Conservation (phyloP, 2,888 invertebrate genomes). For the Thera britannica region DNA sequence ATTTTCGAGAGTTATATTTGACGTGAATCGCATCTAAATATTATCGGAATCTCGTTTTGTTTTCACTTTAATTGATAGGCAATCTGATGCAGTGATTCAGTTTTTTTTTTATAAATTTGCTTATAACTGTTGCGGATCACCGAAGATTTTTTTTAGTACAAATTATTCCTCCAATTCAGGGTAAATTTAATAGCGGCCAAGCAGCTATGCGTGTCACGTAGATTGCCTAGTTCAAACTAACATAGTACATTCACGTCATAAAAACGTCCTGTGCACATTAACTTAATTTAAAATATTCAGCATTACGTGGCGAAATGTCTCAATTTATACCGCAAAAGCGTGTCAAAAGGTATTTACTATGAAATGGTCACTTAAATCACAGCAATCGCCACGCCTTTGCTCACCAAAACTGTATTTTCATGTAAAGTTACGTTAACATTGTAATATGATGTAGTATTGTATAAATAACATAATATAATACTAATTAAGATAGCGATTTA, state of each 20-base stretch:
- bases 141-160: too few relatives aligned
- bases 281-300: constrained; percentile 51
- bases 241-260: constrained; percentile 37
- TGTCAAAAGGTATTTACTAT: constrained; percentile 72
- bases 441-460: constrained; percentile 54
- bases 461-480: constrained; percentile 54
- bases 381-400: constrained; percentile 62
- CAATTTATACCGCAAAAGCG: constrained; percentile 70
- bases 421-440: constrained; percentile 63
- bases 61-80: too few relatives aligned
- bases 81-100: too few relatives aligned
- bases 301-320: constrained; percentile 66
- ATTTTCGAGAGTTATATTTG: neutral
- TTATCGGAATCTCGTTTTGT: too few relatives aligned
- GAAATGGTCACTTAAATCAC: constrained; percentile 72
- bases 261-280: constrained; percentile 45
- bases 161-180: neutral
- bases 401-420: constrained; percentile 66
- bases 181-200: neutral
- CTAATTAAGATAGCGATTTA: constrained; percentile 58
- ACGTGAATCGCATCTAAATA: too few relatives aligned
- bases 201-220: constrained; percentile 19
- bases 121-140: too few relatives aligned
- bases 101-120: too few relatives aligned
- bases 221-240: constrained; percentile 31